A percentile compares a stretch with the other conserved stretches of the same genome.
phyloP scores from a whole-genome alignment of 2,797 vertebrate species.

The Scleropages formosus region DNA sequence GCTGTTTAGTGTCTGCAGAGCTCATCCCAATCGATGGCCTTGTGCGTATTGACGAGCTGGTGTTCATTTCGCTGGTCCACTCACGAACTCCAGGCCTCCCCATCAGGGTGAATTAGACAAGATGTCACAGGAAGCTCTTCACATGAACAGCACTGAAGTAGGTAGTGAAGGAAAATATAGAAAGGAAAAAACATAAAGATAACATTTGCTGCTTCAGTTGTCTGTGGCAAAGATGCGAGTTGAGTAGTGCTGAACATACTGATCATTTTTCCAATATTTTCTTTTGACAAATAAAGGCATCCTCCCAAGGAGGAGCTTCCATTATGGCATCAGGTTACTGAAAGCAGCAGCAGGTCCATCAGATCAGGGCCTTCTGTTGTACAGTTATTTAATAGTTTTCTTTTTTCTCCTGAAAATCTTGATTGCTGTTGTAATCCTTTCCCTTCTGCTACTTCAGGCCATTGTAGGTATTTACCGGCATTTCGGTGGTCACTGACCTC shows the following conservation, averaged over 20 bases:
- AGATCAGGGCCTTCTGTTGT: conserved; percentile 23
- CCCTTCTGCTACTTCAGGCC: neutral
- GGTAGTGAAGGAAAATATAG: neutral
- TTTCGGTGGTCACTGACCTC: neutral
- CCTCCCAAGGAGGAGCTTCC: conserved; percentile 22
- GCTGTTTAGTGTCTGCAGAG: conserved; percentile 20
- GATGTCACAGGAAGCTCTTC: conserved; percentile 20
- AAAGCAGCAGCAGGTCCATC: conserved; percentile 2
- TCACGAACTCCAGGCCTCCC: conserved; percentile 35
- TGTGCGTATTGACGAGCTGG: conserved; percentile 42
- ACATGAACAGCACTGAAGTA: conserved; percentile 10
- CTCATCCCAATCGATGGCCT: conserved; percentile 46
- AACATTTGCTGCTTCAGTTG: neutral
- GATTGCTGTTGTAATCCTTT: neutral
- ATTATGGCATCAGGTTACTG: conserved; percentile 13
- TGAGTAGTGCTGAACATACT: neutral
- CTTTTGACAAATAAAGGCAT: conserved; percentile 15
- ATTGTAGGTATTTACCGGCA: neutral
- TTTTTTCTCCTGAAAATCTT: no score
- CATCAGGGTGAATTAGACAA: conserved; percentile 33
- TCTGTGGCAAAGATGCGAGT: neutral
- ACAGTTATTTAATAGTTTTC: neutral
- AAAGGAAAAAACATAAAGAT: neutral
- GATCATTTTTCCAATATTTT: conserved; percentile 5
- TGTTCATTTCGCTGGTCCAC: conserved; percentile 42